Percentiles rank a stretch among this genome's conserved stretches.
Evolutionary conservation across 1,140 invertebrate genomes (phyloP).

Genomic region (Bradysia coprophila): DNA sequence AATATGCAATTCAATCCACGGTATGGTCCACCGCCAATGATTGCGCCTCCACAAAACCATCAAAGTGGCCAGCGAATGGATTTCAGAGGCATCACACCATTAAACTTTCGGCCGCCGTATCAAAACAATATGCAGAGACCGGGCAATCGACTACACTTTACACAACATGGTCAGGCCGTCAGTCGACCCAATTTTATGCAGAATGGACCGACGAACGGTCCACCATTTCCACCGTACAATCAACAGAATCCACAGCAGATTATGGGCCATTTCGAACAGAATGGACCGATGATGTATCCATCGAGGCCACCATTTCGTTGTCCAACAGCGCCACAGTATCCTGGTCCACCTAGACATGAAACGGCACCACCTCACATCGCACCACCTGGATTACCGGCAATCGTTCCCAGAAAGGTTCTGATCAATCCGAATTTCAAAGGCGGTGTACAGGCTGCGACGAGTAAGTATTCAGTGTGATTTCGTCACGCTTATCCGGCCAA

Average conservation of each 20-base stretch:
- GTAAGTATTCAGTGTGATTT: constrained; percentile 3
- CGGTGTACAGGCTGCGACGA: constrained; percentile 22
- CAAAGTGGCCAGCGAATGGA: too few relatives aligned
- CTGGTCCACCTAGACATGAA: not conserved
- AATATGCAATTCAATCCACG: too few relatives aligned
- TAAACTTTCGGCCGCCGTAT: not conserved
- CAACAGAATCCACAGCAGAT: not conserved
- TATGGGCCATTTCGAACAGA: constrained; percentile 1
- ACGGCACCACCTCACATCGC: not conserved
- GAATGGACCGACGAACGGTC: not conserved
- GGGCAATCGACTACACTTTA: not conserved
- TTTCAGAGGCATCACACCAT: not conserved
- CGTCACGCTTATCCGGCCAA: not conserved
- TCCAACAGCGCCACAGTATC: constrained; percentile 1
- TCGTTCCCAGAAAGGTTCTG: constrained; percentile 19
- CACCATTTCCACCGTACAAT: not conserved
- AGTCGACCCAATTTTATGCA: not conserved
- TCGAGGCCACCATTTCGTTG: not conserved
- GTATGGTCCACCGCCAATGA: too few relatives aligned
- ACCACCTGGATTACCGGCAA: constrained; percentile 3
- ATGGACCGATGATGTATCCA: not conserved
- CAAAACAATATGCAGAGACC: not conserved
- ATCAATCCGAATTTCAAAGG: constrained; percentile 25
- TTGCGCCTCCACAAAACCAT: too few relatives aligned
- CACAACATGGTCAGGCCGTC: not conserved